Base-by-base conservation (phyloP, 1,140 invertebrate genomes). In the Saccostrea glomerata region DNA sequence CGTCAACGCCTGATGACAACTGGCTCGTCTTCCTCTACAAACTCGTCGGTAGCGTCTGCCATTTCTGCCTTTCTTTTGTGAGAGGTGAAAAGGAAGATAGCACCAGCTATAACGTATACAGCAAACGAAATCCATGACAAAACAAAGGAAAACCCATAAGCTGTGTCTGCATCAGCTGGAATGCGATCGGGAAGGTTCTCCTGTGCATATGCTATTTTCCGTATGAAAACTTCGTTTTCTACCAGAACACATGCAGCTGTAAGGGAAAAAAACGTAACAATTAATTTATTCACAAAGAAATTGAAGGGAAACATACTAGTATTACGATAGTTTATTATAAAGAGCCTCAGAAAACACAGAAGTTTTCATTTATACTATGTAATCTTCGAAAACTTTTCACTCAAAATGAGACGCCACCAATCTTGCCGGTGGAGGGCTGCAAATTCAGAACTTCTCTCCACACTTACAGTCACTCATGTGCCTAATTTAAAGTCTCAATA, bases 11-110 rank as follows among this genome's bases (percentile, higher is more conserved):
- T 97, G 90, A 98, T 97, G 89, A 97, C 97, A 23, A 97, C 97
- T 0, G 97, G 97, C 93, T 98, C 97, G 92, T 98, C 97, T 30
- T 97, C 97, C 96, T 97, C 97, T 0, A 97, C 97, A 23, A 97
- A 95, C 92, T 97, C 97, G 90, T 97, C 97, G 30, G 96, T 97
- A 0, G 96, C 96, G 36, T 91, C 92, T 17, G 86, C 90, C 92
- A 97, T 97, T 89, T 97, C 96, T 13, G 97, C 96, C 95, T 98
- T 98, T 84, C 97, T 96, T 90, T 95, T 95, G 36, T 93, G 90
- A 0, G 97, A 98, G 92, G 97, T 97, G 92, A 97, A 95, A 83
- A 98, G 96, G 93, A 98, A 98, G 70, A 96, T 96, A 40, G 96
- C 95, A 6, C 97, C 97, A 7, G 97, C 96, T 30, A 97, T 90